Evolutionary conservation across 2,888 invertebrate genomes (phyloP).

Genomic region (Phalera bucephala): DNA sequence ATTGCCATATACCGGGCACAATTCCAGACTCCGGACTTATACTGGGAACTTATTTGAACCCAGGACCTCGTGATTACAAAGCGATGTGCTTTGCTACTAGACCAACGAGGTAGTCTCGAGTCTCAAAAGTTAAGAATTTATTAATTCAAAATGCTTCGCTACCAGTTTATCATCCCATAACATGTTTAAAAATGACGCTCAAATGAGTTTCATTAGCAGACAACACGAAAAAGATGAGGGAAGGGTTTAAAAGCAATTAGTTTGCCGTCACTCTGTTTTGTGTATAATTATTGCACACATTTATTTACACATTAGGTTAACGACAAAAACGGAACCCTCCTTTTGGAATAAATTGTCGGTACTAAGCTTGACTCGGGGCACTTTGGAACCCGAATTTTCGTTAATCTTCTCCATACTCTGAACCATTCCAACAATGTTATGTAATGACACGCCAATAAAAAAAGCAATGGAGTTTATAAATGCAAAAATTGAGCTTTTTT

Average conservation of each 20-base stretch:
- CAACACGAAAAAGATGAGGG: conserved; percentile 34
- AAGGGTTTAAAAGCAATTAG: conserved; percentile 63
- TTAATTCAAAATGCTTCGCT: too few species aligned
- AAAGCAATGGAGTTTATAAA: neutral
- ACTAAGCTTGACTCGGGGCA: neutral
- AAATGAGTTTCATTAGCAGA: conserved; percentile 25
- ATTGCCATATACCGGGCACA: too few species aligned
- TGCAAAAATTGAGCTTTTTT: too few species aligned
- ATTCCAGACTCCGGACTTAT: too few species aligned
- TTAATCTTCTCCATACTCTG: conserved; percentile 1
- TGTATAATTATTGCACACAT: conserved; percentile 77
- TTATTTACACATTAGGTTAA: conserved; percentile 77
- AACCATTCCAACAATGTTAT: neutral
- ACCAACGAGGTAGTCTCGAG: too few species aligned
- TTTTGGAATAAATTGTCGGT: conserved; percentile 66
- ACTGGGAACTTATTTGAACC: too few species aligned
- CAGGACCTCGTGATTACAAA: too few species aligned
- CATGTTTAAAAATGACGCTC: conserved; percentile 26
- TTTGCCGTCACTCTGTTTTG: conserved; percentile 57
- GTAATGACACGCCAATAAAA: neutral
- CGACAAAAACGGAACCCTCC: conserved; percentile 69
- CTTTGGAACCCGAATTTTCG: neutral
- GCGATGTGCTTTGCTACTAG: too few species aligned
- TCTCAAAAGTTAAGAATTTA: too few species aligned
- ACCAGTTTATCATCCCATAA: too few species aligned